A percentile compares a stretch with the other conserved stretches of the same genome.
These are phyloP conservation scores for Tachypleus tridentatus DNA, from an alignment of 1,140 invertebrate species.

Conservation along the genomic window DNA sequence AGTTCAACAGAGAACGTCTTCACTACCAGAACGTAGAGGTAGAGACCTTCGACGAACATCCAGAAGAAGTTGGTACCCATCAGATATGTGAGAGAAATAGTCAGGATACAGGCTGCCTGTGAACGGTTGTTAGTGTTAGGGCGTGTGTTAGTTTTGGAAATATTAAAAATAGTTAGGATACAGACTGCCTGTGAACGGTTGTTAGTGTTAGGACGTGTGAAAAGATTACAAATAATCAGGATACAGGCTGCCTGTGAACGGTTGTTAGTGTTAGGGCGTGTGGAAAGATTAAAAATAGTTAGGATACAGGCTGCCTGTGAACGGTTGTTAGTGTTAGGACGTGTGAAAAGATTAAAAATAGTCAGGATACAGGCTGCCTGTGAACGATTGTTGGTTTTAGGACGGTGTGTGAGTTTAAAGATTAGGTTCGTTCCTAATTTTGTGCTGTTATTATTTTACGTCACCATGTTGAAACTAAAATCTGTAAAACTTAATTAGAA, in stretches of 20 bases:
- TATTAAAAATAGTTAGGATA: no score
- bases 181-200: no score
- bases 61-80: constrained; percentile 91
- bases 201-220: no score
- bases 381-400: neutral
- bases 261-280: neutral
- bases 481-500: no score
- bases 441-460: no score
- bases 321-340: no score
- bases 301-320: no score
- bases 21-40: constrained; percentile 84
- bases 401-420: no score
- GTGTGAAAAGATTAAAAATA: constrained; percentile 20
- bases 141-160: no score
- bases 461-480: no score
- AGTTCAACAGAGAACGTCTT: constrained; percentile 82
- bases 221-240: constrained; percentile 34
- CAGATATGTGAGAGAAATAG: constrained; percentile 62
- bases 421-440: no score
- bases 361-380: constrained; percentile 35
- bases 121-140: neutral
- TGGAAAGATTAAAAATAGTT: no score
- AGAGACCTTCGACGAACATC: constrained; percentile 95
- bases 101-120: constrained; percentile 34
- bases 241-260: constrained; percentile 22